Conservation (phyloP, 2,113 vertebrate genomes). For the Nycticorax nycticorax region DNA sequence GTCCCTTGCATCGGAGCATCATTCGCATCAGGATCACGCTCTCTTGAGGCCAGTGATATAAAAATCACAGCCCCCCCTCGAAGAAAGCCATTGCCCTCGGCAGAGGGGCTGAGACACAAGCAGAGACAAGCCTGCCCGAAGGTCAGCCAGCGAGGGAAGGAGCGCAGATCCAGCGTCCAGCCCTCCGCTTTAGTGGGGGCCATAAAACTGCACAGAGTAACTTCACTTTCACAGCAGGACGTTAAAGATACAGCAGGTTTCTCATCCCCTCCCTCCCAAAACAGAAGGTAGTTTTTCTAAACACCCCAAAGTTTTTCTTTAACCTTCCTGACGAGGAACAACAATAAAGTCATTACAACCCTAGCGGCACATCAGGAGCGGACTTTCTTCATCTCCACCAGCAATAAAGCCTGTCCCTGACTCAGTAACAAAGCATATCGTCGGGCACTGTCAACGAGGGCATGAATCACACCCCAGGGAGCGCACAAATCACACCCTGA, state of each 20-base stretch:
- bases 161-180: not conserved
- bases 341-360: not conserved
- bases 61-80: not conserved
- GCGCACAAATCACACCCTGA: not conserved
- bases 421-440: not conserved
- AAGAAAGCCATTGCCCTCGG: rapidly evolving
- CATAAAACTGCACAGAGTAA: rapidly evolving
- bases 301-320: not conserved
- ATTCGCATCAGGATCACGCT: not conserved
- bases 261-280: not conserved
- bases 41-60: rapidly evolving
- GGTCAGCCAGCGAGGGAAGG: not conserved
- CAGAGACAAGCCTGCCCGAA: not conserved
- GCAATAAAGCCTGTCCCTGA: not conserved
- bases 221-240: not conserved
- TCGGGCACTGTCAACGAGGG: not conserved
- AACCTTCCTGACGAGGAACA: not conserved
- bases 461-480: not conserved
- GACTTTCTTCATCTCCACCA: not conserved
- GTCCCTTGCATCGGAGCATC: not conserved
- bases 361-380: not conserved
- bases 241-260: not conserved
- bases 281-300: rapidly evolving
- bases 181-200: not conserved
- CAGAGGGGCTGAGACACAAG: not conserved